A percentile compares a stretch with the other conserved stretches of the same genome.
phyloP scores from a whole-genome alignment of 1,140 invertebrate genomes.

The Asobara japonica region DNA sequence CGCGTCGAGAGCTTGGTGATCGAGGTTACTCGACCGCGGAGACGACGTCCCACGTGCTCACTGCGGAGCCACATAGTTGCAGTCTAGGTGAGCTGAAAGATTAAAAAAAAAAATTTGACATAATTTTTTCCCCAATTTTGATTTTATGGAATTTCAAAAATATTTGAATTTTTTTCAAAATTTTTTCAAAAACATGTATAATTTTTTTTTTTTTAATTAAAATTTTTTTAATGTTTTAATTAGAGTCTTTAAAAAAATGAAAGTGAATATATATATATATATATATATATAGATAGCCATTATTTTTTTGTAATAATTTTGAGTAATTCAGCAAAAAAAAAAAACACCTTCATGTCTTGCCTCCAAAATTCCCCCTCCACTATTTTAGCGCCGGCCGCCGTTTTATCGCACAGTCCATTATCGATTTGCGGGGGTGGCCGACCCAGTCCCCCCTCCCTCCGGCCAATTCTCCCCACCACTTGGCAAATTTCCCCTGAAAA shows the following conservation, averaged over 20 bases:
- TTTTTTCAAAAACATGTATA: too few species aligned
- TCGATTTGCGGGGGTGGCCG: slow-evolving; percentile 24
- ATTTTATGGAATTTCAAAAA: too few species aligned
- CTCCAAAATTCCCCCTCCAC: background rate
- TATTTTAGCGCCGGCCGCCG: background rate
- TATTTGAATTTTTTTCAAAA: too few species aligned
- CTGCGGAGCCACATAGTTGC: slow-evolving; percentile 60
- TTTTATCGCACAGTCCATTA: slow-evolving; percentile 1
- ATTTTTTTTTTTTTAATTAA: too few species aligned
- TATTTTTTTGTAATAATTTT: too few species aligned
- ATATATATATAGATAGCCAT: too few species aligned
- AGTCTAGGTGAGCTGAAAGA: slow-evolving; percentile 36
- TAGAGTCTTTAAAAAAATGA: too few species aligned
- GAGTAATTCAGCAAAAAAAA: too few species aligned
- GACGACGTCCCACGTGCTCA: slow-evolving; percentile 61
- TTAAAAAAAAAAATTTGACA: background rate
- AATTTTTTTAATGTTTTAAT: too few species aligned
- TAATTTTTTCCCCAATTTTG: background rate
- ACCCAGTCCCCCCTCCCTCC: slow-evolving; percentile 19
- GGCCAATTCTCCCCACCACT: background rate
- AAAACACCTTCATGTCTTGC: background rate
- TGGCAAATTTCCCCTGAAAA: slow-evolving; percentile 13
- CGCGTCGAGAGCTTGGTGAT: slow-evolving; percentile 49
- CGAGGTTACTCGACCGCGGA: slow-evolving; percentile 57
- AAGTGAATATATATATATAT: too few species aligned